Base-by-base conservation (phyloP, 2,113 vertebrate genomes). In the Machaerirhynchus nigripectus region DNA sequence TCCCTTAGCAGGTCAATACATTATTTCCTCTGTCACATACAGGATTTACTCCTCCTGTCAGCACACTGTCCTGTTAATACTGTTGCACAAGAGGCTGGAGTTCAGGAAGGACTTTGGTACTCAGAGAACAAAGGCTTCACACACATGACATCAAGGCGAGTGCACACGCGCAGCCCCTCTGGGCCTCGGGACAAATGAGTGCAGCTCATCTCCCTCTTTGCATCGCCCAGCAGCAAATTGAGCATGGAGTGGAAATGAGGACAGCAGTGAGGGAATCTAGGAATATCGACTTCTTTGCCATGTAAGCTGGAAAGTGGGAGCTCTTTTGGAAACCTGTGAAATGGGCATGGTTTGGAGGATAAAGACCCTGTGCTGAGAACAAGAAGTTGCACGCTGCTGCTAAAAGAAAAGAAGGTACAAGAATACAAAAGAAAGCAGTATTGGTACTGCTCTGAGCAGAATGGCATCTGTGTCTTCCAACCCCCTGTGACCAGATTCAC, bases 191-290 rank as follows among this genome's bases (percentile, higher is more conserved):
- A 89, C 46, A 73, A 92, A 69, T 22, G 55, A 71, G 37, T 1
- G 13, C 83, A 71, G 76, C 81, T 94, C 90, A 50, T 63, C 80
- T 89, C 60, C 42, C 73, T 53, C 68, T 87, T 39, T 79, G 76
- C 92, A 92, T 82, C 10, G 4, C 56, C 69, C 90, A 84, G 77
- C 31, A 92, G 93, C 76, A 93, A 94, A 90, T 9, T 21, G 55
- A 90, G 87, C 80, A 79, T 10, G 44, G 65, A 94, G 86, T 92
- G 88, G 80, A 97, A 97, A 97, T 31, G 57, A 92, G 96, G 86
- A 94, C 69, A 96, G 88, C 73, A 61, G 20, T 9, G 57, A 71
- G 44, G 31, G 88, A 84, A 89, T 78, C 76, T 30, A 92, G 53
- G 83, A 94, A 84, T 79, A 68, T 4, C n/a, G 65, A 42, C 52